These are phyloP conservation scores for Oscheius sp. DNA, from an alignment of 2,888 invertebrate genomes.

Conservation along the genomic window DNA sequence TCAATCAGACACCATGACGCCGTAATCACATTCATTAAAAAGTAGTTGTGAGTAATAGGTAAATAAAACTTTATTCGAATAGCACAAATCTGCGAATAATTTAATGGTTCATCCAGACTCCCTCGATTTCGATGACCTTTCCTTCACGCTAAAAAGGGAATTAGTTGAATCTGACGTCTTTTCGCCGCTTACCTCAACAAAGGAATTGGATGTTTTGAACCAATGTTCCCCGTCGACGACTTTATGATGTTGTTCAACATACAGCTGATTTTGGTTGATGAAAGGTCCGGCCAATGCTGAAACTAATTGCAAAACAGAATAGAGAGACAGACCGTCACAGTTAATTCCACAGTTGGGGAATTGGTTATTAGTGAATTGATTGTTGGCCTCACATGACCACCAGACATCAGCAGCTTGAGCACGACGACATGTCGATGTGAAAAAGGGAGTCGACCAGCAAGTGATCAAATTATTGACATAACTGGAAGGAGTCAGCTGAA, in stretches of 20 bases:
- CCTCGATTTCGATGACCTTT: conserved; percentile 18
- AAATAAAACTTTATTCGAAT: not conserved
- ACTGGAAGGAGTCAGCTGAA: no score
- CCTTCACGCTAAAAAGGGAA: conserved; percentile 10
- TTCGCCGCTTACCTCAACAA: not conserved
- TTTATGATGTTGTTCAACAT: conserved; percentile 41
- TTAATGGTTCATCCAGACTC: conserved; percentile 31
- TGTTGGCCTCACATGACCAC: conserved; percentile 53
- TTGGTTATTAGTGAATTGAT: conserved; percentile 38
- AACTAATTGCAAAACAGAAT: not conserved
- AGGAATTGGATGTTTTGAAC: conserved; percentile 44
- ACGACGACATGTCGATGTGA: conserved; percentile 39
- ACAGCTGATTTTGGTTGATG: not conserved
- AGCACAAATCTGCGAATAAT: no score
- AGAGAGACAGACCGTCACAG: conserved; percentile 38
- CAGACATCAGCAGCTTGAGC: conserved; percentile 41
- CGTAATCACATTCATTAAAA: no score
- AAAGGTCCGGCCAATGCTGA: conserved; percentile 3
- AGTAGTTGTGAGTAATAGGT: not conserved
- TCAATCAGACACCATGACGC: no score
- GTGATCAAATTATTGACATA: conserved; percentile 47
- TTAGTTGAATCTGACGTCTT: not conserved
- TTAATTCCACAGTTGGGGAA: conserved; percentile 48
- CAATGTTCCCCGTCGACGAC: conserved; percentile 44
- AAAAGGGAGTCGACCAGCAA: conserved; percentile 54